Evolutionary conservation across 2,113 vertebrate genomes (phyloP).

Genomic region (Megalops atlanticus): DNA sequence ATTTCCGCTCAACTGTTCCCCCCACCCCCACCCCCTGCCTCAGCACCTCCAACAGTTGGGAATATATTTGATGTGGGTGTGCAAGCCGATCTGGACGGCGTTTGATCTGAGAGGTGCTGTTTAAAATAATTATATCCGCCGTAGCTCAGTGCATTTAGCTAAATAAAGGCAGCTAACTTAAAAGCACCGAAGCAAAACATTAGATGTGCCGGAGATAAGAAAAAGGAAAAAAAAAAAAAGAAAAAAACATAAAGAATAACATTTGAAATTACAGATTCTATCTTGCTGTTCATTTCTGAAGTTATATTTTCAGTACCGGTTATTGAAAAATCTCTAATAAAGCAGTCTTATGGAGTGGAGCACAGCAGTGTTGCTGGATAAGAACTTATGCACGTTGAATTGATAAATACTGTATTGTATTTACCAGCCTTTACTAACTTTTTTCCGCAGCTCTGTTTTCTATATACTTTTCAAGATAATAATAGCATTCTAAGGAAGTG

Average conservation of each 20-base stretch:
- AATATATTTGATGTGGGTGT: constrained; percentile 28
- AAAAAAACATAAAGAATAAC: constrained; percentile 14
- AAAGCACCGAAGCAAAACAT: constrained; percentile 33
- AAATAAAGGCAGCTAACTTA: constrained; percentile 36
- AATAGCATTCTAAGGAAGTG: constrained; percentile 8
- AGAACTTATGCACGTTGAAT: constrained; percentile 9
- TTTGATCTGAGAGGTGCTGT: constrained; percentile 29
- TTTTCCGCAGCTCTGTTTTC: constrained; percentile 8
- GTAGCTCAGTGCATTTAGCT: constrained; percentile 15
- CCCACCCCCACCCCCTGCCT: constrained; percentile 17
- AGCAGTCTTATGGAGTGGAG: constrained; percentile 7
- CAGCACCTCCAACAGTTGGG: constrained; percentile 4
- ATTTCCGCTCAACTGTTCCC: constrained; percentile 17
- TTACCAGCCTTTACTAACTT: constrained; percentile 16
- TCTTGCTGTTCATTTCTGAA: constrained; percentile 36
- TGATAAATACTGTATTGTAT: constrained; percentile 15
- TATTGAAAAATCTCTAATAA: constrained; percentile 29
- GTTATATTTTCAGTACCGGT: constrained; percentile 37
- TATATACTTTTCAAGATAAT: constrained; percentile 11
- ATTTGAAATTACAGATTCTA: constrained; percentile 31
- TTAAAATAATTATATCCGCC: constrained; percentile 32
- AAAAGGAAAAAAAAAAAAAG: constrained; percentile 25
- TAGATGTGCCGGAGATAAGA: constrained; percentile 21
- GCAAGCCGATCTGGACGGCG: constrained; percentile 18
- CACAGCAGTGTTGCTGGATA: not conserved